A percentile compares a stretch with the other conserved stretches of the same genome.
These are phyloP conservation scores for Pampus argenteus DNA, from an alignment of 2,797 vertebrate species.

Conservation along the genomic window DNA sequence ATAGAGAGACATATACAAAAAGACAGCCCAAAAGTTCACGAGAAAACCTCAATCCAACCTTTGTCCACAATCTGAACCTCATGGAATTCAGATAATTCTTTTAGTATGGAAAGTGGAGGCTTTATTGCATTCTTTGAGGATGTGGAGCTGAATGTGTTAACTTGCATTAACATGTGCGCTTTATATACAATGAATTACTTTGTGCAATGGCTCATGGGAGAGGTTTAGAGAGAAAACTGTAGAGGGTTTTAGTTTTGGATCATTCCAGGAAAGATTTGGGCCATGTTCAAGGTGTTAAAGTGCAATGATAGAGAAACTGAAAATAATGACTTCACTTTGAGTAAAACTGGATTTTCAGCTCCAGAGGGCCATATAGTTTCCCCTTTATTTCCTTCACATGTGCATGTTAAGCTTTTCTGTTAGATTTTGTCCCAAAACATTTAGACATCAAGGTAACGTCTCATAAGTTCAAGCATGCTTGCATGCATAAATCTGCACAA, in stretches of 20 bases:
- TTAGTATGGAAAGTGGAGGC: slow-evolving; percentile 73
- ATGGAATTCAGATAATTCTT: slow-evolving; percentile 75
- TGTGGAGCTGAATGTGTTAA: slow-evolving; percentile 74
- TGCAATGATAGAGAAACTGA: slow-evolving; percentile 40
- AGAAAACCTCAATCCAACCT: slow-evolving; percentile 66
- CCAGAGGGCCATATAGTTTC: slow-evolving; percentile 14
- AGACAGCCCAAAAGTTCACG: slow-evolving; percentile 51
- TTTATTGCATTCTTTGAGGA: slow-evolving; percentile 77
- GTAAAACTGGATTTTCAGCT: slow-evolving; percentile 21
- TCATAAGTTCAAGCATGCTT: slow-evolving; percentile 44
- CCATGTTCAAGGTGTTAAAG: slow-evolving; percentile 34
- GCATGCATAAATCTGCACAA: slow-evolving; percentile 57
- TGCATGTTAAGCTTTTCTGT: slow-evolving; percentile 27
- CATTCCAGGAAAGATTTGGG: slow-evolving; percentile 33
- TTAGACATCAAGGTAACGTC: slow-evolving; percentile 37
- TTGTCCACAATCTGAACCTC: slow-evolving; percentile 77
- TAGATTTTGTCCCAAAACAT: slow-evolving; percentile 49
- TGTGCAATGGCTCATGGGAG: slow-evolving; percentile 65
- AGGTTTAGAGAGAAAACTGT: slow-evolving; percentile 46
- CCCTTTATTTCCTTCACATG: slow-evolving; percentile 29
- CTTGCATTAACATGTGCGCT: slow-evolving; percentile 68
- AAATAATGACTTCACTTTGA: slow-evolving; percentile 38
- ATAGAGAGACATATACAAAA: slow-evolving; percentile 48
- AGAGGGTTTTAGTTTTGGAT: slow-evolving; percentile 47
- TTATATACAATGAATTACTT: slow-evolving; percentile 73